phyloP scores from a whole-genome alignment of 2,797 vertebrate genomes.

The Kryptopterus vitreolus region DNA sequence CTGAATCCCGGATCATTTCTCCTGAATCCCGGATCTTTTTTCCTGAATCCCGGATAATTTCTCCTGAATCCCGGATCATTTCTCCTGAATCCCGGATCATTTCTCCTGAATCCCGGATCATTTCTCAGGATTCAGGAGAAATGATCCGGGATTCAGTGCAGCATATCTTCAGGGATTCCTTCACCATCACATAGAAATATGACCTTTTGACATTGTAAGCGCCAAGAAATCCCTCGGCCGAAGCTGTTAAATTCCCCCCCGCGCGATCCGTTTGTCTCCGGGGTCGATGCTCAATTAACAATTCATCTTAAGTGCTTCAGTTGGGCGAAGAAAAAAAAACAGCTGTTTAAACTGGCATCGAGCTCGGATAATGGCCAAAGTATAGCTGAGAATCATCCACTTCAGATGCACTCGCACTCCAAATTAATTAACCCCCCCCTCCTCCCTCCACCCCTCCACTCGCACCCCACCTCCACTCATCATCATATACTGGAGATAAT shows the following conservation, averaged over 20 bases:
- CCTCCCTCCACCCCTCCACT: too few species aligned
- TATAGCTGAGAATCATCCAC: conserved; percentile 53
- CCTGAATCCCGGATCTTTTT: too few species aligned
- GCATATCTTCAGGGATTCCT: neutral
- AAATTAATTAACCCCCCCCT: conserved; percentile 51
- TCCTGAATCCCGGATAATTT: too few species aligned
- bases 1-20: too few species aligned
- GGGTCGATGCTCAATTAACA: conserved; percentile 64
- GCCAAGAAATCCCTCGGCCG: conserved; percentile 14
- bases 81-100: too few species aligned
- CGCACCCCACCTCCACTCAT: neutral
- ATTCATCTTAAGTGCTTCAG: conserved; percentile 69
- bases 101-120: too few species aligned
- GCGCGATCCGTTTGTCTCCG: conserved; percentile 32
- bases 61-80: too few species aligned
- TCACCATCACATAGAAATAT: neutral
- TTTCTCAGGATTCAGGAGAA: too few species aligned
- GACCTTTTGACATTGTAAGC: neutral
- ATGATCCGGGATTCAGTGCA: too few species aligned
- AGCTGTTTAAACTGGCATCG: conserved; percentile 65
- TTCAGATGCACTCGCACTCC: neutral
- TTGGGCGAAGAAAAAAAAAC: conserved; percentile 48
- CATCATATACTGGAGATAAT: conserved; percentile 69
- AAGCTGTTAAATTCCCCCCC: conserved; percentile 20
- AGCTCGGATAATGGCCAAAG: conserved; percentile 71